These are phyloP conservation scores for Tortricodes alternella DNA, from an alignment of 2,888 invertebrate genomes.

Conservation along the genomic window DNA sequence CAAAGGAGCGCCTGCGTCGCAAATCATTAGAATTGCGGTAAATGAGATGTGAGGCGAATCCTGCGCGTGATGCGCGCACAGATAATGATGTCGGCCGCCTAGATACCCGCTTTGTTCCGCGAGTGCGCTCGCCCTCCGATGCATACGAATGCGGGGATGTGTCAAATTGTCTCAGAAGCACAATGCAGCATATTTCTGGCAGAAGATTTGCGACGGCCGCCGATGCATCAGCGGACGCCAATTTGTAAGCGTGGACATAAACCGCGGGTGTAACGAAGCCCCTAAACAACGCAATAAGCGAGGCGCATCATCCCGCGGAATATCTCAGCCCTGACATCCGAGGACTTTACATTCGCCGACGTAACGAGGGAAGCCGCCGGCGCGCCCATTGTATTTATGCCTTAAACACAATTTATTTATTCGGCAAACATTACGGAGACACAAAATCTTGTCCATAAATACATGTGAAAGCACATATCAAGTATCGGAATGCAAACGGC, in stretches of 20 bases:
- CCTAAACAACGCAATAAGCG: conserved; percentile 74
- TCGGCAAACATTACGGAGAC: conserved; percentile 81
- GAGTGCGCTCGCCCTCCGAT: conserved; percentile 12
- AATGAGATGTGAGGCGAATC: conserved; percentile 77
- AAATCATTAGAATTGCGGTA: conserved; percentile 79
- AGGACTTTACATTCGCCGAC: conserved; percentile 79
- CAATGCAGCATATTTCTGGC: conserved; percentile 61
- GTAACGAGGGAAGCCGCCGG: conserved; percentile 78
- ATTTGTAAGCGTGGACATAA: conserved; percentile 78
- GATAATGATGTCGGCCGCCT: conserved; percentile 63
- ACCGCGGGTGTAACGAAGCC: conserved; percentile 74
- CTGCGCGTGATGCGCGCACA: conserved; percentile 58
- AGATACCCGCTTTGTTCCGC: conserved; percentile 51
- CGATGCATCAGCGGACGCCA: conserved; percentile 63
- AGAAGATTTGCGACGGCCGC: conserved; percentile 55
- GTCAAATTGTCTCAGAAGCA: conserved; percentile 55
- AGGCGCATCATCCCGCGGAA: conserved; percentile 61
- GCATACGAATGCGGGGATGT: conserved; percentile 38
- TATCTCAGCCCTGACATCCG: conserved; percentile 76
- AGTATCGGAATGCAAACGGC: conserved; percentile 82
- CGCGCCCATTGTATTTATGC: conserved; percentile 80
- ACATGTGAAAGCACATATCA: conserved; percentile 83
- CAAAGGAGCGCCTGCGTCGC: conserved; percentile 72
- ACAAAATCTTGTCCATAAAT: conserved; percentile 83
- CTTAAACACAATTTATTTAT: conserved; percentile 80